phyloP scores from a whole-genome alignment of 2,113 vertebrate species.

The Anas platyrhynchos region DNA sequence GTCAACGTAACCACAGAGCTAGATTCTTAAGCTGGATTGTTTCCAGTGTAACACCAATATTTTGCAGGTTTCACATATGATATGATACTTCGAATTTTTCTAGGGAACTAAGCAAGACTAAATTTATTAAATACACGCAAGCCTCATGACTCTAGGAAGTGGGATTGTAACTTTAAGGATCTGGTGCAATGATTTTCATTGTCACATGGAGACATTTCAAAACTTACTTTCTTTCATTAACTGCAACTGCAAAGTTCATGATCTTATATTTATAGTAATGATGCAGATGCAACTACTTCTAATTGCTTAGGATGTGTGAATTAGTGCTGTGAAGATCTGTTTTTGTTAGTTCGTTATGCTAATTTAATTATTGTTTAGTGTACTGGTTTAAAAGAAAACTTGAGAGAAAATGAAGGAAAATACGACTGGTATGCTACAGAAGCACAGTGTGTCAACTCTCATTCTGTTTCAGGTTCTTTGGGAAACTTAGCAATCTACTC shows the following conservation, averaged over 20 bases:
- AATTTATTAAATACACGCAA: background rate
- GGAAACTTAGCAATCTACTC: background rate
- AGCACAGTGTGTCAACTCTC: background rate
- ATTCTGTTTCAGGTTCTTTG: background rate
- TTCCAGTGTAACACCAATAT: background rate
- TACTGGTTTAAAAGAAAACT: background rate
- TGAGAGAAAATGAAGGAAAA: background rate
- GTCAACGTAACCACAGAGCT: background rate
- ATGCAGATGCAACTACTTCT: background rate
- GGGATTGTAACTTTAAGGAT: background rate
- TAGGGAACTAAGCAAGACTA: background rate
- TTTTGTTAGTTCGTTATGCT: background rate
- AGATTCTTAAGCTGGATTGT: background rate
- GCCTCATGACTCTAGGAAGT: background rate
- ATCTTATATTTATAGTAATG: background rate
- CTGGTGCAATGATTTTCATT: background rate
- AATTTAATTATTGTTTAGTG: background rate
- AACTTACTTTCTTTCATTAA: background rate
- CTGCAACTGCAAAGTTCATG: background rate
- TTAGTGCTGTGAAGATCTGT: background rate
- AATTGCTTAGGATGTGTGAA: background rate
- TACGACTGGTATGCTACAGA: background rate
- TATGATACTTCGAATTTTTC: background rate
- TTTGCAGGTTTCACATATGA: background rate
- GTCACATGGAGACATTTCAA: background rate